A percentile compares a stretch with the other conserved stretches of the same genome.
These are phyloP conservation scores for Leptosomus discolor DNA, from an alignment of 2,113 vertebrate genomes.

Conservation along the genomic window DNA sequence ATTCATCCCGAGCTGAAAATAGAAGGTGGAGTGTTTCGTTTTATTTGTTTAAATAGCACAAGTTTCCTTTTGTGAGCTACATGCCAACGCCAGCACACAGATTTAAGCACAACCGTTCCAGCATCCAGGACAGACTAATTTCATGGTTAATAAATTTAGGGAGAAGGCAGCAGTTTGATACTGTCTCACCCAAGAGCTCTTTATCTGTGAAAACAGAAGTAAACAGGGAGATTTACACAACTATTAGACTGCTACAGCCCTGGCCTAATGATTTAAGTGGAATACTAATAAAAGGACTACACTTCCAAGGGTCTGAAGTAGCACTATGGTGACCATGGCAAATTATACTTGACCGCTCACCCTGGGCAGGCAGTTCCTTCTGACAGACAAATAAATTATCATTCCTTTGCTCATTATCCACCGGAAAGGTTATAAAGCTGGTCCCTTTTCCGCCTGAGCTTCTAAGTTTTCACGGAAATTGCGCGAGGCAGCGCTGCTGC, in stretches of 20 bases:
- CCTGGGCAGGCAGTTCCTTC: slow-evolving; percentile 22
- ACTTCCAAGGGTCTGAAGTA: neutral
- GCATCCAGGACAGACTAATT: neutral
- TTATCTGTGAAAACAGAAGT: slow-evolving; percentile 6
- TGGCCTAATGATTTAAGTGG: neutral
- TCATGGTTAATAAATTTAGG: slow-evolving; percentile 30
- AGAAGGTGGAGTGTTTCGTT: neutral
- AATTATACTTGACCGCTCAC: neutral
- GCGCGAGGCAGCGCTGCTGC: neutral
- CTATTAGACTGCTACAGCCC: neutral
- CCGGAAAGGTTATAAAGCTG: neutral
- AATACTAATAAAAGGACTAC: neutral
- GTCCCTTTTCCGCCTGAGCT: neutral
- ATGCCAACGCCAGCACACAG: neutral
- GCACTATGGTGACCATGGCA: neutral
- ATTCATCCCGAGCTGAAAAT: slow-evolving; percentile 17
- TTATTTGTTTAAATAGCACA: neutral
- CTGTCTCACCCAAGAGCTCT: neutral
- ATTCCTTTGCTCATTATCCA: neutral
- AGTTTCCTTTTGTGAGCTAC: neutral
- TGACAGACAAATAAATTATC: slow-evolving; percentile 30
- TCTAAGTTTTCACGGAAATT: neutral
- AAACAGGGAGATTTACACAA: slow-evolving; percentile 41
- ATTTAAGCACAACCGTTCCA: neutral
- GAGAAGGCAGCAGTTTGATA: neutral